Percentiles rank a stretch among this genome's conserved stretches.
phyloP scores from a whole-genome alignment of 2,888 invertebrate genomes.

The Amphipyra berbera region DNA sequence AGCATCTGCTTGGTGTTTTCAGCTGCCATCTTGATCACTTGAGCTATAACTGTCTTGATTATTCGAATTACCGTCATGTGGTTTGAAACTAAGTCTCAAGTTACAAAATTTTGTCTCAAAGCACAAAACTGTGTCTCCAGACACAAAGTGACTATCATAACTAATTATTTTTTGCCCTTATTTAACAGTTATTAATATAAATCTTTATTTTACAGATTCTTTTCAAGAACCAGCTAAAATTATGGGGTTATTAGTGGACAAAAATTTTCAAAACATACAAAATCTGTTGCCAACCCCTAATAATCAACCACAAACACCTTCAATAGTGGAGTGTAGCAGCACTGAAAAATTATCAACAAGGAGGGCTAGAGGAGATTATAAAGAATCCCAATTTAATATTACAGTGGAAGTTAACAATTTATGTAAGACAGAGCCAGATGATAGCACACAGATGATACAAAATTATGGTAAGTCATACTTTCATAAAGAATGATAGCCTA shows the following conservation, averaged over 20 bases:
- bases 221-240: constrained; percentile 35
- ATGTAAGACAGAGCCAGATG: neutral
- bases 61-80: too few species aligned
- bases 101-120: too few species aligned
- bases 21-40: too few species aligned
- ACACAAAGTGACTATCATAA: too few species aligned
- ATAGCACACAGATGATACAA: constrained; percentile 21
- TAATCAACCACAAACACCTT: constrained; percentile 8
- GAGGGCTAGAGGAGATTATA: neutral
- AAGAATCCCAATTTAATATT: neutral
- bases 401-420: neutral
- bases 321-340: constrained; percentile 1
- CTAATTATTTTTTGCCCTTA: too few species aligned
- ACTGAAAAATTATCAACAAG: constrained; percentile 5
- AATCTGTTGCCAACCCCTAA: constrained; percentile 11
- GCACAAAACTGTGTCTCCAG: too few species aligned
- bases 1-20: too few species aligned
- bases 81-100: too few species aligned
- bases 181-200: too few species aligned
- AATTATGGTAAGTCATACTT: constrained; percentile 56
- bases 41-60: too few species aligned
- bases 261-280: constrained; percentile 19
- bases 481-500: too few species aligned
- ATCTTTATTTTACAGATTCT: constrained; percentile 29
- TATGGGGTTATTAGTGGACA: constrained; percentile 38